Evolutionary conservation across 2,888 invertebrate genomes (phyloP).

Genomic region (Quadroppia sp.): DNA sequence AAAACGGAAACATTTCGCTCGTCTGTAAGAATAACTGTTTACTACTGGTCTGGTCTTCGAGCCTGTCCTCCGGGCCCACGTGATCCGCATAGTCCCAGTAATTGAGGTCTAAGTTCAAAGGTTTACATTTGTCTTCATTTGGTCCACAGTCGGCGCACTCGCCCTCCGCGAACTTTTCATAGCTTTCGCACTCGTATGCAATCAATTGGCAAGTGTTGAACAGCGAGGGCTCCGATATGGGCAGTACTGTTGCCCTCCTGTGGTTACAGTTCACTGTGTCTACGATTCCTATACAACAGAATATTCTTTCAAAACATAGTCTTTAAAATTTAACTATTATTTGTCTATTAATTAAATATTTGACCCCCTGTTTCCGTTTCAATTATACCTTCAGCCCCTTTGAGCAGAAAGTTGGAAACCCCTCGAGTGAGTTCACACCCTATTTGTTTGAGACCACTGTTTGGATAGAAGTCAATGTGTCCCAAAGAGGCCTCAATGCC

Average conservation of each 20-base stretch:
- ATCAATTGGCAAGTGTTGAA: conserved; percentile 34
- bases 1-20: conserved; percentile 22
- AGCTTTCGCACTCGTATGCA: conserved; percentile 36
- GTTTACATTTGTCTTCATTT: conserved; percentile 22
- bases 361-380: too few relatives aligned
- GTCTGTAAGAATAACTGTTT: conserved; percentile 8
- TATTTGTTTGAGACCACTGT: conserved; percentile 33
- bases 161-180: conserved; percentile 35
- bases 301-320: too few relatives aligned
- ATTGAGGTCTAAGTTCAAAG: conserved; percentile 2
- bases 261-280: conserved; percentile 39
- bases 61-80: neutral
- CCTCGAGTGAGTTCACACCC: conserved; percentile 39
- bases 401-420: conserved; percentile 33
- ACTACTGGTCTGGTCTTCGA: neutral
- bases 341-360: neutral
- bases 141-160: conserved; percentile 36
- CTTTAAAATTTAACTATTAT: neutral
- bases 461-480: conserved; percentile 41
- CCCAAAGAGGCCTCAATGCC: conserved; percentile 35
- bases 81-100: conserved; percentile 30
- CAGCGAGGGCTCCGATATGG: neutral
- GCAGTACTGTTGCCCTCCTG: conserved; percentile 28
- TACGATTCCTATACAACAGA: conserved; percentile 20
- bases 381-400: conserved; percentile 25